A percentile compares a stretch with the other conserved stretches of the same genome.
These are phyloP conservation scores for Enteromius viviparus DNA, from an alignment of 2,797 vertebrate genomes.

Conservation along the genomic window DNA sequence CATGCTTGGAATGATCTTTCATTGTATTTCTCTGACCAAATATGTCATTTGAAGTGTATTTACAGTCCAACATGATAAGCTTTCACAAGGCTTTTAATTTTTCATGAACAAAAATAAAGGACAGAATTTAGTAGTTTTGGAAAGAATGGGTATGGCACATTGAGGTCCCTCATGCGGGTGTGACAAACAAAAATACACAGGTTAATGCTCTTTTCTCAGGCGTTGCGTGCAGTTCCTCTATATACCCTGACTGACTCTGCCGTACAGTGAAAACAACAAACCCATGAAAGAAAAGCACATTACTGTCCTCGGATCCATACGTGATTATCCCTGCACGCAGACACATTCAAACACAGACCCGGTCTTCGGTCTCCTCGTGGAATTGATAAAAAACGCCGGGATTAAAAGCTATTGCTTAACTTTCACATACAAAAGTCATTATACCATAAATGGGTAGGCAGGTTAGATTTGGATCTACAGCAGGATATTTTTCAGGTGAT, in stretches of 20 bases:
- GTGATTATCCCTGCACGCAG: conserved; percentile 65
- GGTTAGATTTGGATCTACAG: conserved; percentile 49
- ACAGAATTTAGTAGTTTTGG: conserved; percentile 62
- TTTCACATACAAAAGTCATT: conserved; percentile 73
- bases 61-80: conserved; percentile 79
- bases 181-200: conserved; percentile 70
- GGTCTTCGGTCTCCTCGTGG: conserved; percentile 54
- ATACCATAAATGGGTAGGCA: conserved; percentile 58
- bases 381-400: conserved; percentile 68
- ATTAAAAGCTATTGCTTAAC: conserved; percentile 75
- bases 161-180: conserved; percentile 82
- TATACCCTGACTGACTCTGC: conserved; percentile 32
- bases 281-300: conserved; percentile 22
- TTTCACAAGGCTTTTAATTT: conserved; percentile 66
- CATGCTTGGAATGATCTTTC: conserved; percentile 57
- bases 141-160: conserved; percentile 72
- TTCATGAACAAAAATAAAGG: conserved; percentile 50
- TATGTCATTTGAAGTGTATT: conserved; percentile 82
- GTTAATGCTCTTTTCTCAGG: conserved; percentile 59
- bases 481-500: conserved; percentile 17
- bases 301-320: conserved; percentile 42
- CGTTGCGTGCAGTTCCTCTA: conserved; percentile 39
- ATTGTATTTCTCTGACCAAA: conserved; percentile 67
- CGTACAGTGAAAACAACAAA: conserved; percentile 22
- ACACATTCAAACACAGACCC: conserved; percentile 59